Conservation (phyloP, 2,113 vertebrate species). For the Apteryx owenii region DNA sequence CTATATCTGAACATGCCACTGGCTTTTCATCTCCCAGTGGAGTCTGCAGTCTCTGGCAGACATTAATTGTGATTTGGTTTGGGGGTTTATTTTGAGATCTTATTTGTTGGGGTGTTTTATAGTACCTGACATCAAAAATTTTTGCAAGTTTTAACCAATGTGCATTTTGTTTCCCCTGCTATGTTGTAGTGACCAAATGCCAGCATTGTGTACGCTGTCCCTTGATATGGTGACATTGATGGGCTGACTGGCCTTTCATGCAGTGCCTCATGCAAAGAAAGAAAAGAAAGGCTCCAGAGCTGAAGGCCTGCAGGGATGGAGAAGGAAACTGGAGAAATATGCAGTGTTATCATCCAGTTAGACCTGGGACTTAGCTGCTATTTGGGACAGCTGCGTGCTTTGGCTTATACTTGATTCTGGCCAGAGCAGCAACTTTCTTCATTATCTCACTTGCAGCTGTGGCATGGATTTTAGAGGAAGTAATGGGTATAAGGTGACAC, state of each 20-base stretch:
- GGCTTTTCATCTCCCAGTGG: too few relatives aligned
- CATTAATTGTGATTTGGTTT: too few relatives aligned
- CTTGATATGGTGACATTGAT: not conserved
- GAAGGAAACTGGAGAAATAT: not conserved
- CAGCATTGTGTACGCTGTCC: not conserved
- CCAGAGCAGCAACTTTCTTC: not conserved
- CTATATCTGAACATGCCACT: too few relatives aligned
- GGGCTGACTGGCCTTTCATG: not conserved
- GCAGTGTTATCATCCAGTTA: not conserved
- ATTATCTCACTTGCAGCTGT: not conserved
- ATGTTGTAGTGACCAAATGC: not conserved
- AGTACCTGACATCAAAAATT: not conserved
- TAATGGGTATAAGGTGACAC: not conserved
- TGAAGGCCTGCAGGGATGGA: not conserved
- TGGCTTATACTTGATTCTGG: not conserved
- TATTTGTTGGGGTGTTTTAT: too few relatives aligned
- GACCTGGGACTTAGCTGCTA: not conserved
- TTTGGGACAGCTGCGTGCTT: not conserved
- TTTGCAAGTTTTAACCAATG: not conserved
- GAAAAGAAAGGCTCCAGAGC: not conserved
- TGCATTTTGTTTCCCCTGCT: fast-evolving
- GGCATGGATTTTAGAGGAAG: not conserved
- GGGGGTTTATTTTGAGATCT: too few relatives aligned
- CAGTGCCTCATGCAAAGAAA: not conserved
- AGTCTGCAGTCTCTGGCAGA: too few relatives aligned